Percentiles rank a stretch among this genome's conserved stretches.
Evolutionary conservation across 2,888 invertebrate species (phyloP).

Genomic region (Bembecia ichneumoniformis): DNA sequence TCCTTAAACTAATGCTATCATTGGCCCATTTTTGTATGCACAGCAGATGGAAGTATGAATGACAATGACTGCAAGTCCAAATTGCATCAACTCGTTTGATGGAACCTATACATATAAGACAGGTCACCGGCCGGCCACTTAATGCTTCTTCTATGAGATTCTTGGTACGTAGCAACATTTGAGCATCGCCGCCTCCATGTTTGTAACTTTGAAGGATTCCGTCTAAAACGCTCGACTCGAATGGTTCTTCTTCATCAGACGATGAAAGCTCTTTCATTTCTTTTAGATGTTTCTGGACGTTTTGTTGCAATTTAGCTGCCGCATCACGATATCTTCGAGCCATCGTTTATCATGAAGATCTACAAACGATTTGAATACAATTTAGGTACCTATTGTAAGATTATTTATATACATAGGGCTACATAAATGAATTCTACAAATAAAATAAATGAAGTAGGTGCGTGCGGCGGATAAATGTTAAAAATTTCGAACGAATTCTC

Average conservation of each 20-base stretch:
- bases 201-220: conserved; percentile 54
- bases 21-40: conserved; percentile 95
- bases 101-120: conserved; percentile 91
- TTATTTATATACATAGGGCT: too few relatives aligned
- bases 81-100: conserved; percentile 86
- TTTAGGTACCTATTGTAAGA: too few relatives aligned
- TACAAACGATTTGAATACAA: too few relatives aligned
- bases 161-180: conserved; percentile 72
- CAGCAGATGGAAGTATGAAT: conserved; percentile 85
- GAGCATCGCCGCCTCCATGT: conserved; percentile 49
- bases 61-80: conserved; percentile 90
- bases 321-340: conserved; percentile 55
- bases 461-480: too few relatives aligned
- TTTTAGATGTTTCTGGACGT: conserved; percentile 57
- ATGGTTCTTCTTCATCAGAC: conserved; percentile 61
- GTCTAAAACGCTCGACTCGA: conserved; percentile 47
- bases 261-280: conserved; percentile 58
- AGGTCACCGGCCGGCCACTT: conserved; percentile 84
- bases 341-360: conserved; percentile 24
- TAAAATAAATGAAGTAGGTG: too few relatives aligned
- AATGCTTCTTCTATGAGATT: conserved; percentile 84
- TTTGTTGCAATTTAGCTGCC: conserved; percentile 58
- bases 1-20: conserved; percentile 84
- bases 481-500: too few relatives aligned
- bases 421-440: too few relatives aligned